phyloP scores from a whole-genome alignment of 1,140 invertebrate species.

The Drosophila dunni region DNA sequence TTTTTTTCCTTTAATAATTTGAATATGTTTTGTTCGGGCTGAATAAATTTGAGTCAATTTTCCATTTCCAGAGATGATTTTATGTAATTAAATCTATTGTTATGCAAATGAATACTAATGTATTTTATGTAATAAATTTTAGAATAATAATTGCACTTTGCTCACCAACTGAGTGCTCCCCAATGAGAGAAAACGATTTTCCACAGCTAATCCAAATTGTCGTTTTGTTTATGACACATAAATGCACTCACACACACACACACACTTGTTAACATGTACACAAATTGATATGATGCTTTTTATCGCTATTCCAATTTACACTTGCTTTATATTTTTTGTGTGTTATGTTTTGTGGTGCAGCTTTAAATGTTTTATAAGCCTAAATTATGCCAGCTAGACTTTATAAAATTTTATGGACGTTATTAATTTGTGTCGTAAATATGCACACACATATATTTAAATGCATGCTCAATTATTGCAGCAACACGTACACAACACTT shows the following conservation, averaged over 20 bases:
- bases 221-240: conserved; percentile 38
- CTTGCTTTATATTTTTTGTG: neutral
- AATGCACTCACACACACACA: conserved; percentile 27
- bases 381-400: conserved; percentile 54
- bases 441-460: conserved; percentile 48
- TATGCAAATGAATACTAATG: conserved; percentile 26
- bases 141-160: neutral
- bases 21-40: neutral
- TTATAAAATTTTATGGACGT: conserved; percentile 45
- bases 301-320: neutral
- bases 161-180: conserved; percentile 37
- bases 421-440: conserved; percentile 52
- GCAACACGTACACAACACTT: conserved; percentile 1
- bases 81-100: conserved; percentile 22
- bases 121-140: conserved; percentile 6
- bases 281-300: conserved; percentile 43
- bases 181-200: conserved; percentile 2
- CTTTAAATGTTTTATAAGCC: conserved; percentile 57
- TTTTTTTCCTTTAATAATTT: conserved; percentile 38
- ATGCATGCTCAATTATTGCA: conserved; percentile 64
- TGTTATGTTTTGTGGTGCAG: conserved; percentile 6
- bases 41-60: conserved; percentile 37
- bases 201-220: conserved; percentile 65
- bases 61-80: conserved; percentile 10
- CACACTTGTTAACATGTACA: conserved; percentile 18